Conservation (phyloP, 2,888 invertebrate species). For the Drosophila kanekoi region DNA sequence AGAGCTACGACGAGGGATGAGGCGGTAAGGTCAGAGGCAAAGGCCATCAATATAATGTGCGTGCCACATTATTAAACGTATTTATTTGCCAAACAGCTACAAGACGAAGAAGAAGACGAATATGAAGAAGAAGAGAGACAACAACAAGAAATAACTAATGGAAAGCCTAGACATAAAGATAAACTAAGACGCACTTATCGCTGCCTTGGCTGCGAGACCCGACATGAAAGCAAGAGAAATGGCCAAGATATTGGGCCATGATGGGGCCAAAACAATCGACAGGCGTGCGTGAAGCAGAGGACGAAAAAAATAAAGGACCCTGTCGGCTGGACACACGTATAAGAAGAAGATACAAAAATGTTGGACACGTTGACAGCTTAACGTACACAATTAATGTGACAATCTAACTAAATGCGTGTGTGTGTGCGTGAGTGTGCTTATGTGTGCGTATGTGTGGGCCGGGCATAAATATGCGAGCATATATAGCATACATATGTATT, state of each 20-base stretch:
- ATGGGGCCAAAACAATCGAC: constrained; percentile 41
- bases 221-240: constrained; percentile 66
- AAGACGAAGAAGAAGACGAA: constrained; percentile 12
- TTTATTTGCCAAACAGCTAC: constrained; percentile 67
- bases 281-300: constrained; percentile 27
- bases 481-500: constrained; percentile 37
- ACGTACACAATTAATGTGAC: constrained; percentile 79
- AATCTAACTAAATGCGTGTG: constrained; percentile 63
- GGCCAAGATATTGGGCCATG: constrained; percentile 32
- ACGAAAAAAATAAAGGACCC: constrained; percentile 16
- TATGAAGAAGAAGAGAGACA: constrained; percentile 3
- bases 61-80: constrained; percentile 69
- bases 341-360: constrained; percentile 69
- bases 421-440: constrained; percentile 19
- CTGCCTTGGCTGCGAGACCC: constrained; percentile 16
- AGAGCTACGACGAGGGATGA: constrained; percentile 5
- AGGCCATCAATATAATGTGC: constrained; percentile 59
- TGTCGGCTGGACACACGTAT: constrained; percentile 34
- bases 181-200: constrained; percentile 71
- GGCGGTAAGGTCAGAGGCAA: constrained; percentile 7
- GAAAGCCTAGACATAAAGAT: constrained; percentile 64
- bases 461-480: constrained; percentile 42
- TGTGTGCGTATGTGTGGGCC: constrained; percentile 18
- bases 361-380: constrained; percentile 77
- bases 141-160: constrained; percentile 14